Conservation (phyloP, 2,797 vertebrate species). For the Trichosurus vulpecula region DNA sequence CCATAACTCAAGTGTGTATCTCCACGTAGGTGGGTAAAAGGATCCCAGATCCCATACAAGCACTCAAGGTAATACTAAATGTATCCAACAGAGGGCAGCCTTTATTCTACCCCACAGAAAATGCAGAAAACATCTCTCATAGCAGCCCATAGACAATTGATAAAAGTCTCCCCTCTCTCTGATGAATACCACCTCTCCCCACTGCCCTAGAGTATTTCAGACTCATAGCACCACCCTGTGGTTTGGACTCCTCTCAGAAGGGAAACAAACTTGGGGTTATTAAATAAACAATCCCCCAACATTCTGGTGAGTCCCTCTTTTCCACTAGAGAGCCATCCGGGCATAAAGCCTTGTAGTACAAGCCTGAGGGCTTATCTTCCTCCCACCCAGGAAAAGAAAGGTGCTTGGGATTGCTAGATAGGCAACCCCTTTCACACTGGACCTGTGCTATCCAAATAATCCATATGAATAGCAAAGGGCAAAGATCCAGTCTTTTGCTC, state of each 20-base stretch:
- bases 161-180: background rate
- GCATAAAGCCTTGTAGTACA: background rate
- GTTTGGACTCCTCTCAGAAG: background rate
- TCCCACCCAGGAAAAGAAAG: background rate
- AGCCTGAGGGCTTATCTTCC: background rate
- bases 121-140: background rate
- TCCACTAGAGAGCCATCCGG: background rate
- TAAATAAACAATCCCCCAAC: background rate
- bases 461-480: background rate
- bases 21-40: background rate
- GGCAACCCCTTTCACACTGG: background rate
- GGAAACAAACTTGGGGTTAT: background rate
- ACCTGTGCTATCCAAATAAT: background rate
- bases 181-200: background rate
- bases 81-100: background rate
- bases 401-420: background rate
- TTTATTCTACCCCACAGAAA: background rate
- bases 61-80: background rate
- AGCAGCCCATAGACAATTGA: background rate
- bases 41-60: background rate
- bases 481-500: background rate
- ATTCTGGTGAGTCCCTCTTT: background rate
- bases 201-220: background rate
- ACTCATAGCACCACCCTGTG: slow-evolving; percentile 3
- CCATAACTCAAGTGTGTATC: background rate